phyloP scores from a whole-genome alignment of 30 jellyfish, hydroid and myxozoan genomes.

The Aurelia sp. region DNA sequence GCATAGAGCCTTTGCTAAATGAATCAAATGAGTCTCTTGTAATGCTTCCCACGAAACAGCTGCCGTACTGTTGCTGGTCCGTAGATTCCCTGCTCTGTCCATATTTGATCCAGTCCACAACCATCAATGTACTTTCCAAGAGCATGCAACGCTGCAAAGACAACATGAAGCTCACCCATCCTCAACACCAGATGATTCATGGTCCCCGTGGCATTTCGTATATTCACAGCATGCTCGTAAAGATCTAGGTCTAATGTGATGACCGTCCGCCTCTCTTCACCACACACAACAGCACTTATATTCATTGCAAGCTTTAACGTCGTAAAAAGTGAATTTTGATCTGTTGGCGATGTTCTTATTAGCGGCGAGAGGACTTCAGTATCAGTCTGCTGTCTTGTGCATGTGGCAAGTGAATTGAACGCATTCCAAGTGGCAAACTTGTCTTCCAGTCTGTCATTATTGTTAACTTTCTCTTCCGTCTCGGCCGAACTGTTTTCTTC shows the following conservation, averaged over 20 bases:
- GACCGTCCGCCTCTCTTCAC: constrained; percentile 2
- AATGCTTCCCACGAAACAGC: no score
- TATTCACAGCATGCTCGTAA: constrained; percentile 46
- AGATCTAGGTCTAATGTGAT: constrained; percentile 41
- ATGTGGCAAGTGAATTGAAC: no score
- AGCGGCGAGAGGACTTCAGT: no score
- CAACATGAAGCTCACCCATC: constrained; percentile 37
- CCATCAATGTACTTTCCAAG: constrained; percentile 57
- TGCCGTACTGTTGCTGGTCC: no score
- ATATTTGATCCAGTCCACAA: constrained; percentile 43
- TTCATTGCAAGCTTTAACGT: constrained; percentile 7
- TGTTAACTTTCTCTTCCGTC: no score
- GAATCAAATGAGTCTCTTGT: no score
- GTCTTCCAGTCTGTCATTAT: no score
- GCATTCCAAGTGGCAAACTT: no score
- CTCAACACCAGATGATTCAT: constrained; percentile 26
- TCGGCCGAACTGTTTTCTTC: no score
- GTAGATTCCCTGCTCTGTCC: no score
- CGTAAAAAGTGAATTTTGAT: constrained; percentile 8
- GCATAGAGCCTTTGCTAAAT: no score
- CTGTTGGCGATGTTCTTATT: neutral
- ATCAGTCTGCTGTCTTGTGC: no score
- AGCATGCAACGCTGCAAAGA: constrained; percentile 31
- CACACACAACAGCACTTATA: constrained; percentile 17
- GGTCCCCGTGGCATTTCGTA: constrained; percentile 7